A percentile compares a stretch with the other conserved stretches of the same genome.
phyloP scores from a whole-genome alignment of 2,797 vertebrate species.

The Anisognathus igniventris region DNA sequence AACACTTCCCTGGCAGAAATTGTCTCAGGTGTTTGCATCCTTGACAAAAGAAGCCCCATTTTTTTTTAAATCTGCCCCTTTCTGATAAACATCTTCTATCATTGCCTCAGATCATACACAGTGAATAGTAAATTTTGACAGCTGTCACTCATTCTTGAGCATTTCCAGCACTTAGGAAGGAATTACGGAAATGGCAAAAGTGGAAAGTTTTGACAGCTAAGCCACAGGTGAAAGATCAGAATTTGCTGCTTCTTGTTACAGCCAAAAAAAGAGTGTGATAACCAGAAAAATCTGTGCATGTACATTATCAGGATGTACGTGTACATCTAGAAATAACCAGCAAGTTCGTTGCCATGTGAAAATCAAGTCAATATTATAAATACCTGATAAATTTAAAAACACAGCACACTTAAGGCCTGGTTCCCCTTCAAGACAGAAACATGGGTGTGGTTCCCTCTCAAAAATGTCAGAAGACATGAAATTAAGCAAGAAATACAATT shows the following conservation, averaged over 20 bases:
- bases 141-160: slow-evolving; percentile 21
- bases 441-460: background rate
- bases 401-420: background rate
- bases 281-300: background rate
- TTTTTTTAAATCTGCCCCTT: background rate
- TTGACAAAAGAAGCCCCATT: background rate
- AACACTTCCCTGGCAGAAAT: background rate
- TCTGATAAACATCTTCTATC: background rate
- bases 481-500: background rate
- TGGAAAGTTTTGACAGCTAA: slow-evolving; percentile 10
- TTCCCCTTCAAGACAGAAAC: background rate
- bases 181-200: background rate
- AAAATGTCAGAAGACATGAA: background rate
- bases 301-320: fast-evolving
- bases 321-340: background rate
- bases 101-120: background rate
- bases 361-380: background rate
- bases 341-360: background rate
- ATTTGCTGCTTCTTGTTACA: background rate
- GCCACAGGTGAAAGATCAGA: slow-evolving; percentile 2
- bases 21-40: background rate
- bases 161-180: background rate
- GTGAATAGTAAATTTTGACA: slow-evolving; percentile 3
- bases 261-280: background rate
- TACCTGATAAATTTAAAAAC: background rate